These are phyloP conservation scores for Loriculus beryllinus DNA, from an alignment of 2,797 vertebrate genomes.

Conservation along the genomic window DNA sequence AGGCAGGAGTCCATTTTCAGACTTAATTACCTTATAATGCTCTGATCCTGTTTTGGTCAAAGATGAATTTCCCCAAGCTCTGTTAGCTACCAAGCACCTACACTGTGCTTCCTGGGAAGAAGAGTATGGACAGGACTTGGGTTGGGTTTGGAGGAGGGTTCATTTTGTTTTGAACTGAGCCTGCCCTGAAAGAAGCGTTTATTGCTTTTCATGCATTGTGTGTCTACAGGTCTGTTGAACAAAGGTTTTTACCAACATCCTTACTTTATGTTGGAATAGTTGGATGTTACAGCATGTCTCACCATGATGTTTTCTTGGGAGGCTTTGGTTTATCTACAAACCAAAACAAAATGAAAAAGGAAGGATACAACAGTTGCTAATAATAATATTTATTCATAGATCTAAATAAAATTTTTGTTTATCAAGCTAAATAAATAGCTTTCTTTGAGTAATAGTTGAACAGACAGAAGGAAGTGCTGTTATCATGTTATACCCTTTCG, in stretches of 20 bases:
- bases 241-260: background rate
- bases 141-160: background rate
- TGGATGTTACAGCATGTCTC: background rate
- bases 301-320: background rate
- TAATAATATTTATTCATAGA: background rate
- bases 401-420: background rate
- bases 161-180: background rate
- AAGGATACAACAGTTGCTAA: background rate
- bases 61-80: background rate
- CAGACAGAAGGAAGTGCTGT: background rate
- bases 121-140: background rate
- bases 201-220: background rate
- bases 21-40: background rate
- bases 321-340: background rate
- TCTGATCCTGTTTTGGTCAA: background rate
- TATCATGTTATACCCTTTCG: background rate
- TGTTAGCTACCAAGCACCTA: background rate
- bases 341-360: background rate
- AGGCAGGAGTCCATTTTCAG: background rate
- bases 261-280: background rate
- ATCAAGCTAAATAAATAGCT: background rate
- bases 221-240: background rate
- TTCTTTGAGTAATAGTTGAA: background rate
- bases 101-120: background rate
- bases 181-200: background rate